These are phyloP conservation scores for Lasiurus cinereus DNA, from an alignment of 2,113 vertebrate species.

Conservation along the genomic window DNA sequence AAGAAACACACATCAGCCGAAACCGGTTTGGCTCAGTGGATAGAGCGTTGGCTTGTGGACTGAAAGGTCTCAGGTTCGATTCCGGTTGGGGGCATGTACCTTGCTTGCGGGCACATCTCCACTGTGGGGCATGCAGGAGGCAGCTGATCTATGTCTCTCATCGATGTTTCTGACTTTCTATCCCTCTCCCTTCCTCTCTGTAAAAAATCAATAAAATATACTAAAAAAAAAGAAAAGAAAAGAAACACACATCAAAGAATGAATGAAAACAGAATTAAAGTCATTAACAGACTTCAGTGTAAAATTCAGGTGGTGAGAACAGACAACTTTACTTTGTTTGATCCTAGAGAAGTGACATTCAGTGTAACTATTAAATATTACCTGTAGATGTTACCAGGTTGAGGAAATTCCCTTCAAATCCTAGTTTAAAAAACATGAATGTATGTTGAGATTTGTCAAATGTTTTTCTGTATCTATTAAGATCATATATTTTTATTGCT, in stretches of 20 bases:
- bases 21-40: too few species aligned
- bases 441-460: conserved; percentile 7
- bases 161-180: too few species aligned
- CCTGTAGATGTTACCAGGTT: conserved; percentile 20
- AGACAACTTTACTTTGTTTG: background rate
- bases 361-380: background rate
- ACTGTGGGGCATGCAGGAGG: too few species aligned
- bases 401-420: background rate
- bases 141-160: too few species aligned
- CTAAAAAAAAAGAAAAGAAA: too few species aligned
- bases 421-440: background rate
- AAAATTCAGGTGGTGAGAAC: background rate
- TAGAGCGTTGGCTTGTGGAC: too few species aligned
- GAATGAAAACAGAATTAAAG: conserved; percentile 33
- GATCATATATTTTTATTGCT: conserved; percentile 46
- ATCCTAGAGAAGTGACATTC: background rate
- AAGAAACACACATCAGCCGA: background rate
- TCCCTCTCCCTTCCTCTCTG: too few species aligned
- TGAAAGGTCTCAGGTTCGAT: too few species aligned
- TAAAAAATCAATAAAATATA: too few species aligned
- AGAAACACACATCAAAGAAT: background rate
- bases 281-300: background rate
- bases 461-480: conserved; percentile 59
- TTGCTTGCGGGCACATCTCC: too few species aligned
- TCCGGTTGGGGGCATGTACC: too few species aligned